A percentile compares a stretch with the other conserved stretches of the same genome.
Evolutionary conservation across 2,113 vertebrate species (phyloP).

Genomic region (Percopsis transmontana): DNA sequence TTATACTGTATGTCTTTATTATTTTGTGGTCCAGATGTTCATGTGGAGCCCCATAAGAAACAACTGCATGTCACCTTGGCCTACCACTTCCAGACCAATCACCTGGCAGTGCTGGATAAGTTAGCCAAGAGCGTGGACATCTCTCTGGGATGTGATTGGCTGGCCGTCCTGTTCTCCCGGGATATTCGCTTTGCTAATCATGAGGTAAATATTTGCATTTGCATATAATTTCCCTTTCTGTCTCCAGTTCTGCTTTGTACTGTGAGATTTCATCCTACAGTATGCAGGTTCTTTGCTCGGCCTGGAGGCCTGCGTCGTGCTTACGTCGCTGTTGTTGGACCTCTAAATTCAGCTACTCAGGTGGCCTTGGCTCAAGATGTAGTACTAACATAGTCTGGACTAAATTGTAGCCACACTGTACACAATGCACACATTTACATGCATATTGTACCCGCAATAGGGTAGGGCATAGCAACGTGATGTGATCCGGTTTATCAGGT

Average conservation of each 20-base stretch:
- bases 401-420: neutral
- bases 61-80: constrained; percentile 96
- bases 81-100: constrained; percentile 94
- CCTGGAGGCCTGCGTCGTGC: too few species aligned
- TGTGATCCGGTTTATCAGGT: too few species aligned
- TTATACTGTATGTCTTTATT: neutral
- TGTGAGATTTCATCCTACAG: neutral
- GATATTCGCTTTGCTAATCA: constrained; percentile 97
- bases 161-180: constrained; percentile 91
- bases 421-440: neutral
- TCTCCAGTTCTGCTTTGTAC: neutral
- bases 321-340: too few species aligned
- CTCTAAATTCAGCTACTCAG: too few species aligned
- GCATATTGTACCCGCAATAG: too few species aligned
- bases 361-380: neutral
- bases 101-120: constrained; percentile 89
- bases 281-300: too few species aligned
- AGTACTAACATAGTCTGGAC: neutral
- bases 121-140: constrained; percentile 88
- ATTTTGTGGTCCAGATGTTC: constrained; percentile 80
- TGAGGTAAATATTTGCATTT: constrained; percentile 77
- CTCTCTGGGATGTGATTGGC: constrained; percentile 93
- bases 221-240: neutral
- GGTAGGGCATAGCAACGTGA: too few species aligned
- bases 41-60: constrained; percentile 95